phyloP scores from a whole-genome alignment of 2,888 invertebrate species.

The Venustoraphidia nigricollis region DNA sequence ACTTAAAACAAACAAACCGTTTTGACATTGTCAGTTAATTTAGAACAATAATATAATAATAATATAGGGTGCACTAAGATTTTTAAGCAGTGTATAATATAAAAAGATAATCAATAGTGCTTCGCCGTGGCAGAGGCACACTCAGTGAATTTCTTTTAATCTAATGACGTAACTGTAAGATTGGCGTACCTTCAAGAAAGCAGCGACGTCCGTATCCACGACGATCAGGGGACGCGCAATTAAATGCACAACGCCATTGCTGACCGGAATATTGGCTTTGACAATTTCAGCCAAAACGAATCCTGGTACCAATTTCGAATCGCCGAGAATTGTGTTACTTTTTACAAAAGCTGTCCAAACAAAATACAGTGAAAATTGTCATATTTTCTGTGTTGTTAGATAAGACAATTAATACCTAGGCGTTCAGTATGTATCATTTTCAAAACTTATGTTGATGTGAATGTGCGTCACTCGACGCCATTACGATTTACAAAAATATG shows the following conservation, averaged over 20 bases:
- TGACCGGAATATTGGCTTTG: slow-evolving; percentile 78
- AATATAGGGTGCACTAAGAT: too few species aligned
- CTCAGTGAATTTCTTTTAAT: slow-evolving; percentile 4
- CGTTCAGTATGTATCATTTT: too few species aligned
- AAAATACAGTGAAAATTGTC: neutral
- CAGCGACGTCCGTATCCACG: slow-evolving; percentile 72
- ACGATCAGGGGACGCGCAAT: slow-evolving; percentile 85
- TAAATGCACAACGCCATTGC: slow-evolving; percentile 84
- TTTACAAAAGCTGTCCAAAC: slow-evolving; percentile 58
- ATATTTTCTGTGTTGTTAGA: too few species aligned
- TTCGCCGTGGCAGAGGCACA: neutral
- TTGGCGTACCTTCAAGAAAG: slow-evolving; percentile 66
- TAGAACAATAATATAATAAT: too few species aligned
- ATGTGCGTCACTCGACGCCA: too few species aligned
- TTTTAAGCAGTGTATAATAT: too few species aligned
- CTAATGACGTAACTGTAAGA: slow-evolving; percentile 3
- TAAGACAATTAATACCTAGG: too few species aligned
- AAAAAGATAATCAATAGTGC: too few species aligned
- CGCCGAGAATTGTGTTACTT: slow-evolving; percentile 68
- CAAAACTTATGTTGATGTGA: too few species aligned
- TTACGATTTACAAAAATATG: too few species aligned
- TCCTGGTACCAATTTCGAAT: slow-evolving; percentile 61
- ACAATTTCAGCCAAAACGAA: slow-evolving; percentile 80
- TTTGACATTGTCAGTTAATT: too few species aligned
- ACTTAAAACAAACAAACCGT: too few species aligned